Evolutionary conservation across 2,113 vertebrate species (phyloP), one percentile per base, ranked within the genome.

Genomic region (Tichodroma muraria): DNA sequence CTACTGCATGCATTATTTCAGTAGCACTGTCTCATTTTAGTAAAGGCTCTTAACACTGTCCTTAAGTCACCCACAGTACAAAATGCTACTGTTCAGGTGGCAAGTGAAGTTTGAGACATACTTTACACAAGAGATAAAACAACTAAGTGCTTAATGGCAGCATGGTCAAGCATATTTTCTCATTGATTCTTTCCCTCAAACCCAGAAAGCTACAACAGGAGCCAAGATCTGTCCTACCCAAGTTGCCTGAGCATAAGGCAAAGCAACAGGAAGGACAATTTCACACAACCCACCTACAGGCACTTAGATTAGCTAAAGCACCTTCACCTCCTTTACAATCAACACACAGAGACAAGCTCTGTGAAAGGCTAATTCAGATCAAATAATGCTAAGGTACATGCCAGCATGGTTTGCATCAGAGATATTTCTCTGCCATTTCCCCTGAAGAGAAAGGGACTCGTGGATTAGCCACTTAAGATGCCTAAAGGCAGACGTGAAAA

Each of bases 241-340:
- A 80, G 47, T 44, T 92, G 72, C 44, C 33, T 19, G 30, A 94
- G 50, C 64, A 38, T n/a, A 86, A 81, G 52, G 37, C 24, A 78
- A 94, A 90, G 44, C 60, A 93, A 73, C 38, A 92, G 31, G 75
- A 79, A 92, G 52, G 92, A 84, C 79, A 83, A 88, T 68, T 90
- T 94, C 94, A 86, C 82, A 93, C 85, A 85, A 88, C 44, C 79
- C 82, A 94, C 88, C 35, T 63, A 64, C 57, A 89, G 44, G 68
- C 82, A 92, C 82, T 95, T 64, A 50, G 78, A 84, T 95, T 27
- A 86, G 89, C 80, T 89, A 65, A 87, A 91, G 57, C 68, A 88
- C 76, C 68, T 93, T 93, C 56, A 94, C 64, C 60, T 70, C 68
- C 82, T 80, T 83, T 91, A 85, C 47, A 61, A 69, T 38, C 63